Evolutionary conservation across 1,140 invertebrate genomes (phyloP).

Genomic region (Ceratina australensis): DNA sequence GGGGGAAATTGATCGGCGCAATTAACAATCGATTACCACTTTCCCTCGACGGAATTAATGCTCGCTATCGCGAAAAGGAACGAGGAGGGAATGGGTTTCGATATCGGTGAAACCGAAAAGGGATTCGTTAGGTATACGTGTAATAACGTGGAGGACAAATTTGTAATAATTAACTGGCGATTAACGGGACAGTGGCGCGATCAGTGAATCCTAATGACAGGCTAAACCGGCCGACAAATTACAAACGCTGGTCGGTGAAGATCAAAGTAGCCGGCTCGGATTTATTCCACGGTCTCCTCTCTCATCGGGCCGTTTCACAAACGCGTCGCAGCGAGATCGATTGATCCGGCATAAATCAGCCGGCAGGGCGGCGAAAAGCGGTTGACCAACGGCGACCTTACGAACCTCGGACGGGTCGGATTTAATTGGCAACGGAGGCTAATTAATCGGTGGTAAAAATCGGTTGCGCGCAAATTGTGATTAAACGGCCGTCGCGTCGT

Average conservation of each 20-base stretch:
- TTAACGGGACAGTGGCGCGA: constrained; percentile 1
- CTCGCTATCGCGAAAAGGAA: background rate
- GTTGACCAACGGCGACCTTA: constrained; percentile 45
- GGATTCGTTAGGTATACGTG: background rate
- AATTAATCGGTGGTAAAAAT: constrained; percentile 61
- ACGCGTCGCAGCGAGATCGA: background rate
- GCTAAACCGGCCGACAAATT: constrained; percentile 20
- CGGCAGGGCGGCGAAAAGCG: constrained; percentile 15
- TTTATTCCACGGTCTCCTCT: background rate
- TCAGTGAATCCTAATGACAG: constrained; percentile 5
- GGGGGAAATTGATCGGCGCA: no score
- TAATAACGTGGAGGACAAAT: background rate
- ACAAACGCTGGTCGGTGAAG: constrained; percentile 17
- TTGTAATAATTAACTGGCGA: constrained; percentile 13
- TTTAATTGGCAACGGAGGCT: constrained; percentile 48
- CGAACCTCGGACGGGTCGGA: constrained; percentile 17
- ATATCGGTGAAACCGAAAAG: no score
- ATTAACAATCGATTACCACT: no score
- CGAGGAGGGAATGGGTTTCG: no score
- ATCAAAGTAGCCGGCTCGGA: constrained; percentile 29
- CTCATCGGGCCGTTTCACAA: background rate
- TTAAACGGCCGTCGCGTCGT: constrained; percentile 34
- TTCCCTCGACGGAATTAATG: no score
- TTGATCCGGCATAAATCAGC: constrained; percentile 53
- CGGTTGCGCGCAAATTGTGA: constrained; percentile 49